A percentile compares a stretch with the other conserved stretches of the same genome.
These are phyloP conservation scores for Wasmannia auropunctata DNA, from an alignment of 1,140 invertebrate genomes.

Conservation along the genomic window DNA sequence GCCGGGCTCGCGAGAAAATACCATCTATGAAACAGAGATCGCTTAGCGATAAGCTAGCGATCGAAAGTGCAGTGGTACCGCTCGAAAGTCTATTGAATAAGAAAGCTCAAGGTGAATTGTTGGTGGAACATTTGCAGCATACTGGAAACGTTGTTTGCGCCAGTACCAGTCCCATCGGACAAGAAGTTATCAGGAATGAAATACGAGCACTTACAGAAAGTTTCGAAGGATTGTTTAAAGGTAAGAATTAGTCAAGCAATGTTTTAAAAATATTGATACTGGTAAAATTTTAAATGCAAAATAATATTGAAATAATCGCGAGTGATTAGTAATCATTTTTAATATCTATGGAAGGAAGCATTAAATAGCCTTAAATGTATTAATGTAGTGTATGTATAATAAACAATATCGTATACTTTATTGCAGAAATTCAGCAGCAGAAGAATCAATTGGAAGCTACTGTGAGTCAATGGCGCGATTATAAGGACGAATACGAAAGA, in stretches of 20 bases:
- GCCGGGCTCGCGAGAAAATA: slow-evolving; percentile 94
- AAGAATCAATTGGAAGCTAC: slow-evolving; percentile 93
- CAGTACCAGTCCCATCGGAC: slow-evolving; percentile 92
- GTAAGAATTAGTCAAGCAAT: slow-evolving; percentile 71
- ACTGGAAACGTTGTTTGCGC: slow-evolving; percentile 94
- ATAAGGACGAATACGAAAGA: slow-evolving; percentile 96
- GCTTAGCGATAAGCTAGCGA: slow-evolving; percentile 93
- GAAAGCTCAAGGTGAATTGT: slow-evolving; percentile 94
- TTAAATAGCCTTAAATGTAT: slow-evolving; percentile 16
- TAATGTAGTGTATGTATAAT: no score
- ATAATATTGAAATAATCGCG: neutral
- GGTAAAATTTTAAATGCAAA: neutral
- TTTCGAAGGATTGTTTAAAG: slow-evolving; percentile 93
- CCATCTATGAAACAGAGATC: slow-evolving; percentile 94
- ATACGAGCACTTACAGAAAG: slow-evolving; percentile 93
- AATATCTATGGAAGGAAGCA: neutral
- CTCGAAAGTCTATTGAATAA: slow-evolving; percentile 95
- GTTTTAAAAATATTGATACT: neutral
- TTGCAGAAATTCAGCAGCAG: slow-evolving; percentile 92
- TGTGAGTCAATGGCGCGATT: slow-evolving; percentile 94
- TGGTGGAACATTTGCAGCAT: slow-evolving; percentile 94
- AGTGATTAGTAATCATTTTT: neutral
- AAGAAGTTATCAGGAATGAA: slow-evolving; percentile 93
- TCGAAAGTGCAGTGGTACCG: slow-evolving; percentile 94
- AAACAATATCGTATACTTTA: slow-evolving; percentile 34